Evolutionary conservation across 2,113 vertebrate genomes (phyloP).

Genomic region (Rhinogobius similis): DNA sequence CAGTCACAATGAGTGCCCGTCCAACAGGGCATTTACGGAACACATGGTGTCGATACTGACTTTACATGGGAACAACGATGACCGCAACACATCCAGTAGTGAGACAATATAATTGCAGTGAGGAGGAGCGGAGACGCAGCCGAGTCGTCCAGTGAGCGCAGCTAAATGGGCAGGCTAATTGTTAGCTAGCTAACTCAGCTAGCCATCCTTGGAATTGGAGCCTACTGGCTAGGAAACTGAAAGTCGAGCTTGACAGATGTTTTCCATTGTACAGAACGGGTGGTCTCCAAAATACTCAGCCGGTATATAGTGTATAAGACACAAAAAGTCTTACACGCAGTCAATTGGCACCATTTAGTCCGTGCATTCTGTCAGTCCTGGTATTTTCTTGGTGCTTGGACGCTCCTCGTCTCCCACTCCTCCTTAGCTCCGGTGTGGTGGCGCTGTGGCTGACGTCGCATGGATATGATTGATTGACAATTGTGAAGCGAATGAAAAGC

Average conservation of each 20-base stretch:
- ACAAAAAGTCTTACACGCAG: constrained; percentile 23
- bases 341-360: constrained; percentile 39
- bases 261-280: constrained; percentile 21
- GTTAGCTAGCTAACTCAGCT: constrained; percentile 63
- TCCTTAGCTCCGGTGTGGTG: constrained; percentile 62
- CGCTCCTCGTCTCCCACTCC: constrained; percentile 70
- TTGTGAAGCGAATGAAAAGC: constrained; percentile 43
- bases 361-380: constrained; percentile 58
- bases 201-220: constrained; percentile 61
- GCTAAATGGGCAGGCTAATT: constrained; percentile 62
- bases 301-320: neutral
- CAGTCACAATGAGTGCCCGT: constrained; percentile 54
- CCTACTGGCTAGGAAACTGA: constrained; percentile 50
- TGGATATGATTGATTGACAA: constrained; percentile 56
- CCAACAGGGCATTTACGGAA: constrained; percentile 54
- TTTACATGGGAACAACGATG: constrained; percentile 7
- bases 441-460: constrained; percentile 60
- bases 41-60: neutral
- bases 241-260: constrained; percentile 40
- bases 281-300: neutral
- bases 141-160: constrained; percentile 34
- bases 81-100: no score
- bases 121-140: constrained; percentile 17
- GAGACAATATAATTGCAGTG: neutral
- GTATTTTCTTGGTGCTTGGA: constrained; percentile 53